phyloP scores from a whole-genome alignment of 2,113 vertebrate species.

The Dromiciops gliroides region DNA sequence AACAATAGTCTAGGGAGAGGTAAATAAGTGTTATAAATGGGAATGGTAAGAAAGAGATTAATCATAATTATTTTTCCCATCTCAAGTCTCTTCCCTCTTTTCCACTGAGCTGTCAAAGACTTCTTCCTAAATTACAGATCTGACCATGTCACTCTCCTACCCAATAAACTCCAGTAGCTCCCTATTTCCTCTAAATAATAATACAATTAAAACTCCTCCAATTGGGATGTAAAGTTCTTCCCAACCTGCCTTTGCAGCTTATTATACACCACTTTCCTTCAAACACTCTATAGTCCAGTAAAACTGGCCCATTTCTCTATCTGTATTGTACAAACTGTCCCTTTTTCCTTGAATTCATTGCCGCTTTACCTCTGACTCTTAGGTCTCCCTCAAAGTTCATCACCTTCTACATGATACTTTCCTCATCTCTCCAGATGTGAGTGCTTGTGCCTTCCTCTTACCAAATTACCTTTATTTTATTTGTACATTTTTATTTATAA shows the following conservation, averaged over 20 bases:
- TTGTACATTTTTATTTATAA: background rate
- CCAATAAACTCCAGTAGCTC: background rate
- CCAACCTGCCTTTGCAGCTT: background rate
- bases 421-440: background rate
- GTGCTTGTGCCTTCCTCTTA: background rate
- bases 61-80: background rate
- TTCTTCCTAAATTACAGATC: background rate
- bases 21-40: background rate
- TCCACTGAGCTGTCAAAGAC: background rate
- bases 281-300: background rate
- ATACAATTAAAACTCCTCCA: background rate
- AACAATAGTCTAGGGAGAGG: background rate
- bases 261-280: background rate
- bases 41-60: background rate
- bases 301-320: background rate
- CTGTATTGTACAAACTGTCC: background rate
- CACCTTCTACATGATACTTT: background rate
- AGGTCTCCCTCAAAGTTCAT: background rate
- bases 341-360: background rate
- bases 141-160: background rate
- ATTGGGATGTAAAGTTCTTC: background rate
- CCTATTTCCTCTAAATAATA: background rate
- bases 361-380: background rate
- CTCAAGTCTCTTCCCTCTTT: background rate
- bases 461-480: background rate